These are phyloP conservation scores for Melikaiella ostensackeni DNA, from an alignment of 2,888 invertebrate species.

Conservation along the genomic window DNA sequence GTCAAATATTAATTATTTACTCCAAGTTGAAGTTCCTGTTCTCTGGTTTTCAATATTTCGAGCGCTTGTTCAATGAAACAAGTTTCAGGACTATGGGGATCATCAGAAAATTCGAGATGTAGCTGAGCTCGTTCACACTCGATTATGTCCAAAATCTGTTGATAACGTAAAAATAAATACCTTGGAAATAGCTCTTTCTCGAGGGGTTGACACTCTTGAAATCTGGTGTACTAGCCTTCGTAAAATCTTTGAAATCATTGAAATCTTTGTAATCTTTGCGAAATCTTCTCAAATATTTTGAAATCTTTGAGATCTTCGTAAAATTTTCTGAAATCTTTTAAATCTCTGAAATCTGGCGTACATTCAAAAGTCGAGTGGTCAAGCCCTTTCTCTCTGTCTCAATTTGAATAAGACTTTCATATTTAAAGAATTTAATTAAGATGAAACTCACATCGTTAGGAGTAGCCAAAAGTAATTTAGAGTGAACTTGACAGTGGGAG, in stretches of 20 bases:
- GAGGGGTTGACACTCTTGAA: no score
- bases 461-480: slow-evolving; percentile 88
- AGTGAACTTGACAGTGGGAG: slow-evolving; percentile 81
- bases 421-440: no score
- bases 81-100: slow-evolving; percentile 88
- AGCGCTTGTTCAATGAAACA: slow-evolving; percentile 92
- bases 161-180: slow-evolving; percentile 15
- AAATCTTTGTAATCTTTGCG: no score
- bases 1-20: not conserved
- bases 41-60: slow-evolving; percentile 81
- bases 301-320: no score
- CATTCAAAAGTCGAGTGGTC: no score
- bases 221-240: no score
- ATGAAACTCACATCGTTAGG: slow-evolving; percentile 80
- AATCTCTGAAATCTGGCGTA: no score
- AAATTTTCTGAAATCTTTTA: no score
- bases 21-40: slow-evolving; percentile 52
- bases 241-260: no score
- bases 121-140: slow-evolving; percentile 85
- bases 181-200: not conserved
- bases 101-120: slow-evolving; percentile 78
- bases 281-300: no score
- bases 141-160: slow-evolving; percentile 84
- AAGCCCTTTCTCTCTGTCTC: not conserved
- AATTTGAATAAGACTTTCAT: not conserved